Evolutionary conservation across 1,140 invertebrate species (phyloP).

Genomic region (Solenopsis fugax): DNA sequence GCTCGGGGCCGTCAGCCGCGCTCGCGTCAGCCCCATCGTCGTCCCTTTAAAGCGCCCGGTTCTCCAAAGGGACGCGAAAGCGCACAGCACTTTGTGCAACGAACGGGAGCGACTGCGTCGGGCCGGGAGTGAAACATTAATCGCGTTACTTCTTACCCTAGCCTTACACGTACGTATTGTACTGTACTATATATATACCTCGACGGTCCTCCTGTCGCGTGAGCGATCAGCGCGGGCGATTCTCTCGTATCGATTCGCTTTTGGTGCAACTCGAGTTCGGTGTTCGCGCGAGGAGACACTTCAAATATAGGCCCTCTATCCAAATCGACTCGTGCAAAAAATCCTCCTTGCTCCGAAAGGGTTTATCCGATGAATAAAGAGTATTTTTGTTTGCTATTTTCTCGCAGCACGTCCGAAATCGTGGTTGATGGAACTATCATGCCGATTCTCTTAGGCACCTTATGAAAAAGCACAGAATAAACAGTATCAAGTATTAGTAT

Average conservation of each 20-base stretch:
- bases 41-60: constrained; percentile 38
- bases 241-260: constrained; percentile 7
- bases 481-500: too few relatives aligned
- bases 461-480: too few relatives aligned
- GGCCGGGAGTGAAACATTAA: constrained; percentile 56
- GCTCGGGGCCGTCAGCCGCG: constrained; percentile 16
- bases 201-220: constrained; percentile 12
- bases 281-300: not conserved
- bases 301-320: constrained; percentile 24
- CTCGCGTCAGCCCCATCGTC: constrained; percentile 3
- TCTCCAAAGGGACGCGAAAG: constrained; percentile 34
- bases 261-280: constrained; percentile 17
- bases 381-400: not conserved
- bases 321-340: constrained; percentile 18
- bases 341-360: not conserved
- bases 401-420: not conserved
- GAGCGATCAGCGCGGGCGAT: constrained; percentile 31
- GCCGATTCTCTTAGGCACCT: not conserved
- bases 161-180: constrained; percentile 25
- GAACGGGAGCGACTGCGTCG: constrained; percentile 34
- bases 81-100: constrained; percentile 24
- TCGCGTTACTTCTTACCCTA: constrained; percentile 46
- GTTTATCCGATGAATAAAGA: not conserved
- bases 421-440: not conserved
- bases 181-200: constrained; percentile 41